A percentile compares a stretch with the other conserved stretches of the same genome.
Evolutionary conservation across 2,797 vertebrate genomes (phyloP).

Genomic region (Ptychobarbus kaznakovi): DNA sequence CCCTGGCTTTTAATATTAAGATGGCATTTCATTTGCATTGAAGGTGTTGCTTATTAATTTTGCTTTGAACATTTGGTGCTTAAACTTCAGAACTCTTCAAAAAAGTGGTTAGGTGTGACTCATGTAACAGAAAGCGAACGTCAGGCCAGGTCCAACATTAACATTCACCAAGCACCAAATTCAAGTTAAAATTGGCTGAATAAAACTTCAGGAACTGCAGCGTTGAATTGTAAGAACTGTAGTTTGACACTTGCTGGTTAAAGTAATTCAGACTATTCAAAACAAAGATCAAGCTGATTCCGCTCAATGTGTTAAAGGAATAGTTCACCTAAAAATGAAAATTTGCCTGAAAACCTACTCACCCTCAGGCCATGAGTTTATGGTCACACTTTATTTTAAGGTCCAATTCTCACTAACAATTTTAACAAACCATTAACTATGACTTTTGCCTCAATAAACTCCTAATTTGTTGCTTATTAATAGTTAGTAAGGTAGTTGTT

Average conservation of each 20-base stretch:
- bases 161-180: background rate
- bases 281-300: background rate
- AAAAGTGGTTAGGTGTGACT: background rate
- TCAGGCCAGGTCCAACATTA: background rate
- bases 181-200: background rate
- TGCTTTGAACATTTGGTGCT: slow-evolving; percentile 53
- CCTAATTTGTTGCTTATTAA: too few species aligned
- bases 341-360: background rate
- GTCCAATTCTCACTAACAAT: too few species aligned
- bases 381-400: too few species aligned
- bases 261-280: background rate
- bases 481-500: background rate
- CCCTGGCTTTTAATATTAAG: slow-evolving; percentile 43
- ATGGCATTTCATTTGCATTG: slow-evolving; percentile 61
- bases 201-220: background rate
- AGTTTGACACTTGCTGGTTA: background rate
- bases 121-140: background rate
- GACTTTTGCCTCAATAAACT: too few species aligned
- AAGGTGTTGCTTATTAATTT: slow-evolving; percentile 64
- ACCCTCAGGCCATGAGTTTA: background rate
- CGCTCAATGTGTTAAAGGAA: background rate
- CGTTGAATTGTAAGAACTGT: background rate
- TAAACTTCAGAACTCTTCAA: slow-evolving; percentile 9
- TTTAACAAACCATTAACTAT: too few species aligned
- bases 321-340: background rate